phyloP scores from a whole-genome alignment of 2,113 vertebrate genomes.

The Cercocebus atys region DNA sequence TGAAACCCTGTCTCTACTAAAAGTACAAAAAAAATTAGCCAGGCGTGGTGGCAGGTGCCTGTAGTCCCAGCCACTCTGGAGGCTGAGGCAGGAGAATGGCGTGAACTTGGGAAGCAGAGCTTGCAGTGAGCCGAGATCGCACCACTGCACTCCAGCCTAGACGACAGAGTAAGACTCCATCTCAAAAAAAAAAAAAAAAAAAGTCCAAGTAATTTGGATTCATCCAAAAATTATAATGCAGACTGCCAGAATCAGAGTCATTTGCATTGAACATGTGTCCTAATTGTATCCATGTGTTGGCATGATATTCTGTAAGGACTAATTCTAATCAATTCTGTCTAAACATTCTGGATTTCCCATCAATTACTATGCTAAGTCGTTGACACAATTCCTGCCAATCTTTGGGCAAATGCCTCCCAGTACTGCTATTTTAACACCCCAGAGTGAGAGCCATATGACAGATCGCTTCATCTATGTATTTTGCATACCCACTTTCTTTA shows the following conservation, averaged over 20 bases:
- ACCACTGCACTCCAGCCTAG: no score
- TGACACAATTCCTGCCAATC: slow-evolving; percentile 76
- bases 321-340: slow-evolving; percentile 80
- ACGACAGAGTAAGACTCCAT: no score
- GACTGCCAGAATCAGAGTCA: slow-evolving; percentile 63
- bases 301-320: slow-evolving; percentile 56
- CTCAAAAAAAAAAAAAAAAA: background rate
- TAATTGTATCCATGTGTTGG: slow-evolving; percentile 74
- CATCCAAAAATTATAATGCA: slow-evolving; percentile 57
- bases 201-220: background rate
- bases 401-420: slow-evolving; percentile 64
- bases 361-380: slow-evolving; percentile 75
- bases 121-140: no score
- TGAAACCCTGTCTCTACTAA: background rate
- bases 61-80: no score
- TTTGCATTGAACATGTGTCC: slow-evolving; percentile 67
- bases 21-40: no score
- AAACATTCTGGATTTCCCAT: slow-evolving; percentile 77
- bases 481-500: slow-evolving; percentile 37
- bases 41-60: no score
- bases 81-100: no score
- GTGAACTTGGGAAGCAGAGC: no score
- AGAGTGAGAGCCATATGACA: slow-evolving; percentile 60
- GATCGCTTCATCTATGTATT: slow-evolving; percentile 42
- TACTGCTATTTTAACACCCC: slow-evolving; percentile 68